Evolutionary conservation across 1,140 invertebrate species (phyloP).

Genomic region (Potamilus streckersoni): DNA sequence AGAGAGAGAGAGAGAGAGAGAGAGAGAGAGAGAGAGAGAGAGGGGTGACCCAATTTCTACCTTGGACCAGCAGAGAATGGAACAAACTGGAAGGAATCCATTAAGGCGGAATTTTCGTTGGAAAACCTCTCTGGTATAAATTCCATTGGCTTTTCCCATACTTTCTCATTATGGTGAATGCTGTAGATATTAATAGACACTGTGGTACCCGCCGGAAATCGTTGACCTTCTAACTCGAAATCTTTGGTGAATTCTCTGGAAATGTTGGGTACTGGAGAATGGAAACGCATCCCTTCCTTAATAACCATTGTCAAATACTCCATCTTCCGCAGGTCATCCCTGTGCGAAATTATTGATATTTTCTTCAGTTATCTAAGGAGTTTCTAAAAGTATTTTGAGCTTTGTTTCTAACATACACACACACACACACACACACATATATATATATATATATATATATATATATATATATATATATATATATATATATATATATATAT

Average conservation of each 20-base stretch:
- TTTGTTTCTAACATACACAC: too few relatives aligned
- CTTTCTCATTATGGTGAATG: conserved; percentile 31
- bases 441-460: too few relatives aligned
- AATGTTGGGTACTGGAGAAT: conserved; percentile 74
- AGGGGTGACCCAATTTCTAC: conserved; percentile 21
- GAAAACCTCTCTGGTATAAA: conserved; percentile 48
- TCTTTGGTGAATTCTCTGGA: conserved; percentile 71
- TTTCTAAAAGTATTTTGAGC: too few relatives aligned
- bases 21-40: too few relatives aligned
- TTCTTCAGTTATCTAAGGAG: too few relatives aligned
- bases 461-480: too few relatives aligned
- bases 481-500: too few relatives aligned
- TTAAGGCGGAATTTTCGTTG: conserved; percentile 36
- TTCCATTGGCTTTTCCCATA: conserved; percentile 48
- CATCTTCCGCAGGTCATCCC: conserved; percentile 54
- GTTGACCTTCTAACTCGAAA: conserved; percentile 54
- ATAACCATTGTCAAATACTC: conserved; percentile 65
- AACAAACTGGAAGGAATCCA: conserved; percentile 48
- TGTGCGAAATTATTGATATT: not conserved
- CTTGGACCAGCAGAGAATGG: conserved; percentile 56
- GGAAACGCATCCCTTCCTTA: conserved; percentile 64
- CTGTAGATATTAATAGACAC: conserved; percentile 32
- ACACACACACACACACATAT: too few relatives aligned
- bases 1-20: too few relatives aligned
- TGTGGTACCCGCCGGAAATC: conserved; percentile 28